Conservation (phyloP, 2,888 invertebrate species). For the Pristionchus exspectatus region DNA sequence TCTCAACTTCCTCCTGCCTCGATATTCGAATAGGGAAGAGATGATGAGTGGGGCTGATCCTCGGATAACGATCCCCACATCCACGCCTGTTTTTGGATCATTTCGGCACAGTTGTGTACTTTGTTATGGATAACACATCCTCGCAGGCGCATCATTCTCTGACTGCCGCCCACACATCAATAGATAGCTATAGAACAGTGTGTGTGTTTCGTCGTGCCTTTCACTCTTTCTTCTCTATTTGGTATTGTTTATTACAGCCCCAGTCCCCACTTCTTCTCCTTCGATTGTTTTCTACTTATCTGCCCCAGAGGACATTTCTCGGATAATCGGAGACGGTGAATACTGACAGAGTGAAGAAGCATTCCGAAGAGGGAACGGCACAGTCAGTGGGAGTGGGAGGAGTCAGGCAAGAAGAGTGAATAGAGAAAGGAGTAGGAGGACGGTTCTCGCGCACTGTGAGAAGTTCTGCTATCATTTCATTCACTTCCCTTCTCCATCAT, state of each 20-base stretch:
- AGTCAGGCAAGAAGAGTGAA: neutral
- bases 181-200: neutral
- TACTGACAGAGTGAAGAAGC: neutral
- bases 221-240: constrained; percentile 5
- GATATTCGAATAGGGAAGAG: neutral
- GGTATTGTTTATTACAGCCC: constrained; percentile 5
- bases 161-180: neutral
- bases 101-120: neutral
- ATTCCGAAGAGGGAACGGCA: neutral
- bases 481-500: neutral
- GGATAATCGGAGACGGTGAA: neutral
- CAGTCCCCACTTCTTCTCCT: neutral
- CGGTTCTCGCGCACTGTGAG: constrained; percentile 17
- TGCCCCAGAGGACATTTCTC: neutral
- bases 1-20: neutral
- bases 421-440: neutral
- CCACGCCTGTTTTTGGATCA: neutral
- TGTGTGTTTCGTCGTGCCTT: neutral
- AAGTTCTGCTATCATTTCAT: neutral
- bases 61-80: neutral
- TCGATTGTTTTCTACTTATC: neutral
- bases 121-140: constrained; percentile 8
- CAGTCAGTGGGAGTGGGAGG: neutral
- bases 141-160: constrained; percentile 10
- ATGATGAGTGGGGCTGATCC: neutral